Conservation (phyloP, 1,140 invertebrate species). For the Carcinoscorpius rotundicauda region DNA sequence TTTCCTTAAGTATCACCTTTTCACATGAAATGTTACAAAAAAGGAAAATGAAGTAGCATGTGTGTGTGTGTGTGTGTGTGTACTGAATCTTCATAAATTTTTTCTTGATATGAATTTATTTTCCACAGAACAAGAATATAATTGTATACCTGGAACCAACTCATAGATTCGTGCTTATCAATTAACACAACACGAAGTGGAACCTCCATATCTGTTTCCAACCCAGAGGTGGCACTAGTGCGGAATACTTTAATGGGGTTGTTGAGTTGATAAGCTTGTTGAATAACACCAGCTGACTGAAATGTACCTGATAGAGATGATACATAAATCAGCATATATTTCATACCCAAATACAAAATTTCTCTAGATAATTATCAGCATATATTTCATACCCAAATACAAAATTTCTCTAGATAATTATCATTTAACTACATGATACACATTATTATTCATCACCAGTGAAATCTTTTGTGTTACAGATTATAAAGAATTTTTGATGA, state of each 20-base stretch:
- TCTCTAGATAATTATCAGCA: no score
- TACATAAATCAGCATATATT: not conserved
- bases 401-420: no score
- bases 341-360: no score
- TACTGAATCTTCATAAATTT: not conserved
- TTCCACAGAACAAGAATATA: not conserved
- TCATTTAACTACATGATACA: no score
- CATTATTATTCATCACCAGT: no score
- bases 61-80: no score
- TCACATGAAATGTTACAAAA: no score
- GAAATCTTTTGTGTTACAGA: no score
- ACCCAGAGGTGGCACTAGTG: conserved; percentile 15
- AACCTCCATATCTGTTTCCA: conserved; percentile 16
- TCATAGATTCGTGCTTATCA: conserved; percentile 19
- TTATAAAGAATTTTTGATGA: no score
- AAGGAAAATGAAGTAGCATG: no score
- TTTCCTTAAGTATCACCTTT: no score
- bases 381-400: no score
- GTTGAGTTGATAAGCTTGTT: conserved; percentile 34
- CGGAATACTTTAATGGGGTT: conserved; percentile 16
- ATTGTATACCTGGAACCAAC: conserved; percentile 19
- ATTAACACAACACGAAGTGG: conserved; percentile 16
- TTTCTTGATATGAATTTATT: not conserved
- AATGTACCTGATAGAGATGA: conserved; percentile 28
- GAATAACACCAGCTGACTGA: conserved; percentile 34